Evolutionary conservation across 2,888 invertebrate species (phyloP).

Genomic region (Rotaria magnacalcarata): DNA sequence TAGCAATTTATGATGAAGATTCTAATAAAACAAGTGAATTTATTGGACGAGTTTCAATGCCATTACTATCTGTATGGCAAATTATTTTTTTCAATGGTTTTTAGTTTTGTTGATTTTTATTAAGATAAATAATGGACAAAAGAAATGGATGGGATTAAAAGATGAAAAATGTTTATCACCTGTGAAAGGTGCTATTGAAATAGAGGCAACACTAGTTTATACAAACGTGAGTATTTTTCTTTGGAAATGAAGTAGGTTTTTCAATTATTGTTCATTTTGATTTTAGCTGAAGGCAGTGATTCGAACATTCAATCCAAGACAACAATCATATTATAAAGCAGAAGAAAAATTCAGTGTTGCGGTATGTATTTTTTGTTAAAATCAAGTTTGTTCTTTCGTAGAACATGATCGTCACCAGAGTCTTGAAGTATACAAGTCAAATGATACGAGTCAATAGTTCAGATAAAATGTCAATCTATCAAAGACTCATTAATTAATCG

Average conservation of each 20-base stretch:
- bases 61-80: conserved; percentile 66
- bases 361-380: conserved; percentile 52
- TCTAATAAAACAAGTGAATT: conserved; percentile 89
- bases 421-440: too few relatives aligned
- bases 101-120: conserved; percentile 30
- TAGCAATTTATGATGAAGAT: conserved; percentile 95
- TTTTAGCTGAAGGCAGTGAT: conserved; percentile 76
- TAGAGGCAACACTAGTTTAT: conserved; percentile 86
- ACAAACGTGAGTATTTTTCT: conserved; percentile 71
- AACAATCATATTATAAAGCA: conserved; percentile 86
- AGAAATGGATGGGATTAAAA: conserved; percentile 89
- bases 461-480: too few relatives aligned
- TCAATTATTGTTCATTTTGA: neutral
- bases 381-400: too few relatives aligned
- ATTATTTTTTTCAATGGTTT: neutral
- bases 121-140: conserved; percentile 77
- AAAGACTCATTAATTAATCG: too few relatives aligned
- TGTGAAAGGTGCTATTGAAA: conserved; percentile 86
- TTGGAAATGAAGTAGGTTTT: neutral
- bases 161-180: conserved; percentile 83
- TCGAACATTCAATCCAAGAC: conserved; percentile 85
- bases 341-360: conserved; percentile 92
- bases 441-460: too few relatives aligned
- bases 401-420: too few relatives aligned
- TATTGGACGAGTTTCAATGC: conserved; percentile 82